These are phyloP conservation scores for Nanorana parkeri DNA, from an alignment of 2,113 vertebrate species.

Conservation along the genomic window DNA sequence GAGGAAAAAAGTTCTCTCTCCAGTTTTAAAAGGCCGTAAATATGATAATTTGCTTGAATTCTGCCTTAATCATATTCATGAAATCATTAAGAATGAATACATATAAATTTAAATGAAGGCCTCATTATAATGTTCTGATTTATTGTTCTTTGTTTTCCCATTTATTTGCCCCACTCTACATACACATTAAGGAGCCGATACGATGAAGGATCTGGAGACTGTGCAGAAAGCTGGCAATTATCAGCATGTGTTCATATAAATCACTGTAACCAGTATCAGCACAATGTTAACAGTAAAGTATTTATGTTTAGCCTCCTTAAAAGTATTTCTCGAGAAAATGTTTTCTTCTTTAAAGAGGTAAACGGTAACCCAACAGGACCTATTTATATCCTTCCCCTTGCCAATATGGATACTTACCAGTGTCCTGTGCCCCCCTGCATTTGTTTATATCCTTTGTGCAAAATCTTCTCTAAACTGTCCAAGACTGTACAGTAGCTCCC, in stretches of 20 bases:
- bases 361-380: too few species aligned
- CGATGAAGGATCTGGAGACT: background rate
- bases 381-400: too few species aligned
- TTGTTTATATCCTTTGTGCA: too few species aligned
- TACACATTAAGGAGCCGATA: background rate
- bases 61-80: conserved; percentile 45
- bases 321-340: too few species aligned
- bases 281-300: background rate
- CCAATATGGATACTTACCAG: too few species aligned
- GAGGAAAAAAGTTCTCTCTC: conserved; percentile 2
- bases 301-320: too few species aligned
- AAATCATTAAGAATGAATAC: conserved; percentile 29
- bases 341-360: too few species aligned
- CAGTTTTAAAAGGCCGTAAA: conserved; percentile 28
- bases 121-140: conserved; percentile 34
- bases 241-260: background rate
- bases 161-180: conserved; percentile 37
- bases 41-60: conserved; percentile 45
- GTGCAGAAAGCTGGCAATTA: background rate
- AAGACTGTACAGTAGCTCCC: too few species aligned
- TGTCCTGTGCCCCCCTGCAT: too few species aligned
- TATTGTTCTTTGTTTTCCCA: conserved; percentile 37
- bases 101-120: conserved; percentile 48
- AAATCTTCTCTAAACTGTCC: too few species aligned
- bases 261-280: background rate